phyloP scores from a whole-genome alignment of 2,888 invertebrate species.

The Drosophila neonasuta region DNA sequence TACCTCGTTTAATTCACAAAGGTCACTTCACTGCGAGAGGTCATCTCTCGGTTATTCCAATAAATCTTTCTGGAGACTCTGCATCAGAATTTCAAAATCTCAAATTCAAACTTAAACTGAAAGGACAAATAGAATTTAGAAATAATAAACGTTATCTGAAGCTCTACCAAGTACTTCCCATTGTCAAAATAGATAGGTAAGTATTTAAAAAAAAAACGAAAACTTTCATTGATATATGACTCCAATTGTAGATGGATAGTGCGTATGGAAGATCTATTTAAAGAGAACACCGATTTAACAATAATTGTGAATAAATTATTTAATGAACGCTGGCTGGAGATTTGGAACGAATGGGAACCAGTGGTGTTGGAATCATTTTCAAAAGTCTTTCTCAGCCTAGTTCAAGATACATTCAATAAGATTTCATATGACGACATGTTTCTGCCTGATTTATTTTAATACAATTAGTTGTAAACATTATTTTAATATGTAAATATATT shows the following conservation, averaged over 20 bases:
- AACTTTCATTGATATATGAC: neutral
- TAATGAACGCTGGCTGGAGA: neutral
- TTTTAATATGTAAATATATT: neutral
- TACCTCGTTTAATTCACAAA: conserved; percentile 59
- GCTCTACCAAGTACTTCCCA: conserved; percentile 46
- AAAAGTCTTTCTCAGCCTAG: neutral
- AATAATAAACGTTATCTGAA: conserved; percentile 57
- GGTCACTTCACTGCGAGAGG: conserved; percentile 6
- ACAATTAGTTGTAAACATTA: neutral
- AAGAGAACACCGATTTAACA: conserved; percentile 10
- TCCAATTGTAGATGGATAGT: conserved; percentile 46
- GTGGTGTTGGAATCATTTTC: neutral
- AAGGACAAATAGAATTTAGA: conserved; percentile 45
- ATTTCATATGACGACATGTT: neutral
- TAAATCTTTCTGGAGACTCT: conserved; percentile 26
- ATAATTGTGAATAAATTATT: neutral
- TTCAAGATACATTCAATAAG: neutral
- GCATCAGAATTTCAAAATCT: conserved; percentile 55
- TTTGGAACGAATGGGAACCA: conserved; percentile 2
- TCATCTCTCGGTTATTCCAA: conserved; percentile 12
- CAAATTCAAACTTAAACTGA: conserved; percentile 49
- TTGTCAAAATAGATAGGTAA: conserved; percentile 51
- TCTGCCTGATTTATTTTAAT: neutral
- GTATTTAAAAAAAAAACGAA: neutral
- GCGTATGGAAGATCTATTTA: conserved; percentile 2